These are phyloP conservation scores for Mastigias papua DNA, from an alignment of 30 jellyfish, hydroid and myxozoan species.

Conservation along the genomic window DNA sequence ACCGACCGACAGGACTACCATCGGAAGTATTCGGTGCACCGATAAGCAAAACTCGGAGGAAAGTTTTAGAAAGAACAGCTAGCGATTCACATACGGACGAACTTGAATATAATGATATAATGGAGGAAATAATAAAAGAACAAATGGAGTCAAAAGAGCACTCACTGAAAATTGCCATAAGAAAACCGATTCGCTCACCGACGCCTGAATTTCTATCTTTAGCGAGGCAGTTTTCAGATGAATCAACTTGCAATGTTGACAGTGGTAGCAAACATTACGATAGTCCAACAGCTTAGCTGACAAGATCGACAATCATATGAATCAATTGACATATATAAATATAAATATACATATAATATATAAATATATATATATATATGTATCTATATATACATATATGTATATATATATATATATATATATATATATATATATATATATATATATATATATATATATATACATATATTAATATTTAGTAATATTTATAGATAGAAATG, in stretches of 20 bases:
- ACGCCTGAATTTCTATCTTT: slow-evolving; percentile 74
- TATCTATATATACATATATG: too few relatives aligned
- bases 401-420: too few relatives aligned
- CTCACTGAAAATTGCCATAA: neutral
- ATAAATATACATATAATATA: too few relatives aligned
- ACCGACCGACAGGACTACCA: slow-evolving; percentile 58
- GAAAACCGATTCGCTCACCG: slow-evolving; percentile 36
- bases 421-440: too few relatives aligned
- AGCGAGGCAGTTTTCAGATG: slow-evolving; percentile 53
- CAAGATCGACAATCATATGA: neutral
- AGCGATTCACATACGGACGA: slow-evolving; percentile 80
- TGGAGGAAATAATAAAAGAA: slow-evolving; percentile 66
- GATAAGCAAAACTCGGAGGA: slow-evolving; percentile 32
- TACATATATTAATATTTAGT: too few relatives aligned
- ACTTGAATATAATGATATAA: slow-evolving; percentile 63
- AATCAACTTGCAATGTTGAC: slow-evolving; percentile 33
- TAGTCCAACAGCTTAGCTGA: slow-evolving; percentile 29
- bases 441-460: too few relatives aligned
- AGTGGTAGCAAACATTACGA: slow-evolving; percentile 1
- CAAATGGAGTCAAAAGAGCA: slow-evolving; percentile 22
- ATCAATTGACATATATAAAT: neutral
- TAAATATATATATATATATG: too few relatives aligned
- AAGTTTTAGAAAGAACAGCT: slow-evolving; percentile 64
- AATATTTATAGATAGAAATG: too few relatives aligned
- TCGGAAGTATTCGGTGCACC: slow-evolving; percentile 73